Conservation (phyloP, 1,140 invertebrate species). For the Drosophila elegans region DNA sequence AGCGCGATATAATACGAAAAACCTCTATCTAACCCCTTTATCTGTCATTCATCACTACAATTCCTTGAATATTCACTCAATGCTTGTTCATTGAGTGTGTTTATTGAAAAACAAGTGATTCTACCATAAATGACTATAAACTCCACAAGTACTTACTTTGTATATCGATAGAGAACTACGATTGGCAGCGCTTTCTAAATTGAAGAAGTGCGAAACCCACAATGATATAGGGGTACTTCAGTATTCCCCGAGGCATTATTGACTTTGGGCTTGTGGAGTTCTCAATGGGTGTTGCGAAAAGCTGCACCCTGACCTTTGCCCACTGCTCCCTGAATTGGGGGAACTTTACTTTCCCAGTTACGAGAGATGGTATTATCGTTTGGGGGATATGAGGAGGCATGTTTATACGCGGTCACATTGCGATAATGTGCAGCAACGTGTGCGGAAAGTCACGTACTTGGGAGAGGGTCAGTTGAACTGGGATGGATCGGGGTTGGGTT, state of each 20-base stretch:
- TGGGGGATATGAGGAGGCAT: neutral
- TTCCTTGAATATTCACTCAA: constrained; percentile 7
- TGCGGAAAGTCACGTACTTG: constrained; percentile 52
- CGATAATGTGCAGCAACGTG: constrained; percentile 39
- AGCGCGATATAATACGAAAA: too few relatives aligned
- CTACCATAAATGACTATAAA: neutral
- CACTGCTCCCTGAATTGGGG: neutral
- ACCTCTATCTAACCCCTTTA: neutral
- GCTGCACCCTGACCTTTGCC: constrained; percentile 18
- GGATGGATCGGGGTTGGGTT: neutral
- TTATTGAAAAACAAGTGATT: neutral
- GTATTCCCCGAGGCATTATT: neutral
- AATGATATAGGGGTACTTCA: neutral
- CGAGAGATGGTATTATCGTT: neutral
- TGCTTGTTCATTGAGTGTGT: neutral
- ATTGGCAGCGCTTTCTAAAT: neutral
- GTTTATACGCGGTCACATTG: constrained; percentile 15
- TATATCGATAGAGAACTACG: neutral
- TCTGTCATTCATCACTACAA: constrained; percentile 1
- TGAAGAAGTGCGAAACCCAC: constrained; percentile 4
- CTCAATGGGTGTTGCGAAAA: constrained; percentile 35
- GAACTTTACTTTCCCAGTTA: neutral
- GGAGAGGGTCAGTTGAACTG: neutral
- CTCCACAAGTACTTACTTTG: neutral
- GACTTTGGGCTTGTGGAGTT: neutral